Evolutionary conservation across 1,140 invertebrate genomes (phyloP), one percentile per base, ranked within the genome.

Genomic region (Streblospio benedicti): DNA sequence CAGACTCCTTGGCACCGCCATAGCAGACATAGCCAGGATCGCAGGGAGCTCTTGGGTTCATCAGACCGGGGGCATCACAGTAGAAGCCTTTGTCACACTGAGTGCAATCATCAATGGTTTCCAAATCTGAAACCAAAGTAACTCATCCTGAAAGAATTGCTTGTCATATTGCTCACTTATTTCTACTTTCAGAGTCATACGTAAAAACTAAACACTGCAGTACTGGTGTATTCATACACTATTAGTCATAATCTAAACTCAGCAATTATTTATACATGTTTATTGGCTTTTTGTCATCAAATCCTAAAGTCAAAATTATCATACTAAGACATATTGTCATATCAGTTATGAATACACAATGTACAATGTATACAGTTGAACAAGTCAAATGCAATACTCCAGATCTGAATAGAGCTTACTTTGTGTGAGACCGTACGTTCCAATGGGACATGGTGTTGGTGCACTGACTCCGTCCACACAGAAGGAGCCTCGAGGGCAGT

Each of bases 11-110:
- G n/a, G 73, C 71, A 9, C 70, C 70, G 30, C 35, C 50, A 45
- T 68, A 69, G 57, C 73, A 74, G 2, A 75, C 50, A 55, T 68
- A 75, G 12, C 72, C 72, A 9, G 73, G 68, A 49, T 75, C 72
- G 65, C 72, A 75, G 20, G 66, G 68, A 47, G 63, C 72, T 25
- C 72, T 62, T n/a, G 71, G 64, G 49, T 68, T 62, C 1, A 70
- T 64, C 9, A 75, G 51, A 51, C 73, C 73, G 1, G 72, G 73
- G 18, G 72, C 66, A 57, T 74, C 72, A 69, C 73, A 75, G 61
- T 71, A 75, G 33, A 58, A 67, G 3, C 73, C 73, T 20, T 63
- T 67, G 57, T 71, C 70, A 69, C 72, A 76, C 1, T 44, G 53
- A 2, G 64, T 65, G 55, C 72, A 74, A 28, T 70, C 60, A 4